These are phyloP conservation scores for Drosophila mauritiana DNA, from an alignment of 1,140 invertebrate species.

Conservation along the genomic window DNA sequence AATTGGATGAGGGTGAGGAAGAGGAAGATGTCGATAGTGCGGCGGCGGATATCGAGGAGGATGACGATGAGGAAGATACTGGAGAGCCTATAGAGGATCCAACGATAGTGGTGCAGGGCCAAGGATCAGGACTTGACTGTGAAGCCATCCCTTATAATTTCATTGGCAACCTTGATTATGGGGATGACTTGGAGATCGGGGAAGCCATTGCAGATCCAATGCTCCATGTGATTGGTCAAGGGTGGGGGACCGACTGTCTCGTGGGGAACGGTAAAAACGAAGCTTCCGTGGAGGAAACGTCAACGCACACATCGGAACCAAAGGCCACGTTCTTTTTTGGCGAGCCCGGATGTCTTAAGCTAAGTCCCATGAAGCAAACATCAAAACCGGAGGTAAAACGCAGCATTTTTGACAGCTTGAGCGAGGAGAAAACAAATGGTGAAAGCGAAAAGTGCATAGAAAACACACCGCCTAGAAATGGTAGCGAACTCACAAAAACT, in stretches of 20 bases:
- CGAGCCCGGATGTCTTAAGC: slow-evolving; percentile 84
- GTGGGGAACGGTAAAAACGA: slow-evolving; percentile 75
- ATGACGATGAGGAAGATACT: slow-evolving; percentile 88
- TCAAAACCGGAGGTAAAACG: slow-evolving; percentile 61
- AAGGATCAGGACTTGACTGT: slow-evolving; percentile 90
- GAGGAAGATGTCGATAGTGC: slow-evolving; percentile 80
- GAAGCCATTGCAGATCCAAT: slow-evolving; percentile 90
- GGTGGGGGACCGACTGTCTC: slow-evolving; percentile 90
- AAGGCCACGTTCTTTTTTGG: slow-evolving; percentile 85
- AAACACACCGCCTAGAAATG: slow-evolving; percentile 8
- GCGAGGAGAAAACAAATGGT: slow-evolving; percentile 62
- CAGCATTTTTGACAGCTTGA: slow-evolving; percentile 68
- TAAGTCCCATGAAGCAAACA: slow-evolving; percentile 75
- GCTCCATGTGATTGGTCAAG: slow-evolving; percentile 89
- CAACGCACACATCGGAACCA: slow-evolving; percentile 55
- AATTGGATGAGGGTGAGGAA: slow-evolving; percentile 86
- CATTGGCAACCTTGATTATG: slow-evolving; percentile 19
- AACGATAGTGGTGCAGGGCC: slow-evolving; percentile 89
- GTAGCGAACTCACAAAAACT: slow-evolving; percentile 5
- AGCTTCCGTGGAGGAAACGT: slow-evolving; percentile 24
- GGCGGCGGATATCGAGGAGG: slow-evolving; percentile 86
- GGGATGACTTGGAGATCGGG: slow-evolving; percentile 85
- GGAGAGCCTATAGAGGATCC: slow-evolving; percentile 91
- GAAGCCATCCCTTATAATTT: slow-evolving; percentile 75
- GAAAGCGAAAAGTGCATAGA: slow-evolving; percentile 34